A percentile compares a stretch with the other conserved stretches of the same genome.
Conservation (phyloP, 2,113 vertebrate species). For the Brachyistius frenatus region DNA sequence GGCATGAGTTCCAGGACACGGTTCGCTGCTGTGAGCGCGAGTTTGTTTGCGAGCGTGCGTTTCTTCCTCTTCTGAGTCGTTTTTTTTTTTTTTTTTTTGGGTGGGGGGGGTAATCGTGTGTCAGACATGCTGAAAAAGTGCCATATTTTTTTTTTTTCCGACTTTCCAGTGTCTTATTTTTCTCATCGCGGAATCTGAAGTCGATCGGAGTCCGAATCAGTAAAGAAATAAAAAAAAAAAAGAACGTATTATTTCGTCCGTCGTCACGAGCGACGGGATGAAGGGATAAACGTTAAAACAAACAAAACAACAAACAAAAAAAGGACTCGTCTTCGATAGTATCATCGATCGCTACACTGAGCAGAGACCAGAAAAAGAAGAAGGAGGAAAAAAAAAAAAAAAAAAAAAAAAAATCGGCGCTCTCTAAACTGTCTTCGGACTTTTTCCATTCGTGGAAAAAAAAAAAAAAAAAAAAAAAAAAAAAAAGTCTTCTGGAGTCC, state of each 20-base stretch:
- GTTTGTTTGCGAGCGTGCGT: slow-evolving; percentile 40
- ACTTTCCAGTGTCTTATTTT: slow-evolving; percentile 76
- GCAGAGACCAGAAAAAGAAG: not conserved
- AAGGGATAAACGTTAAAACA: not conserved
- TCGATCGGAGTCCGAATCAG: not conserved
- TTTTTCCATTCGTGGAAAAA: too few relatives aligned
- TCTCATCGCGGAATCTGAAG: not conserved
- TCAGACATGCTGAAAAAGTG: slow-evolving; percentile 80
- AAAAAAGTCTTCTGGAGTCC: too few relatives aligned
- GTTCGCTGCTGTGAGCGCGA: slow-evolving; percentile 62
- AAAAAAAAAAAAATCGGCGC: not conserved
- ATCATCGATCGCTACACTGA: slow-evolving; percentile 7
- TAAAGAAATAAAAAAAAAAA: slow-evolving; percentile 7
- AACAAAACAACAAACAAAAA: not conserved
- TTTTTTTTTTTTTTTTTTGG: slow-evolving; percentile 16
- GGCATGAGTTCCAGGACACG: slow-evolving; percentile 80
- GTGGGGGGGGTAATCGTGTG: not conserved
- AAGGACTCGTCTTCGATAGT: slow-evolving; percentile 3
- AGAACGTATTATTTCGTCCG: not conserved
- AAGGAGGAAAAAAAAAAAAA: not conserved
- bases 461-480: too few relatives aligned
- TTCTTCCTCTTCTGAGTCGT: slow-evolving; percentile 64
- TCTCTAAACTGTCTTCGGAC: not conserved
- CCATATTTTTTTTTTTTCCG: slow-evolving; percentile 71
- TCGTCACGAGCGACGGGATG: not conserved